A percentile compares a stretch with the other conserved stretches of the same genome.
Evolutionary conservation across 2,888 invertebrate genomes (phyloP).

Genomic region (Ormyrus labotus): DNA sequence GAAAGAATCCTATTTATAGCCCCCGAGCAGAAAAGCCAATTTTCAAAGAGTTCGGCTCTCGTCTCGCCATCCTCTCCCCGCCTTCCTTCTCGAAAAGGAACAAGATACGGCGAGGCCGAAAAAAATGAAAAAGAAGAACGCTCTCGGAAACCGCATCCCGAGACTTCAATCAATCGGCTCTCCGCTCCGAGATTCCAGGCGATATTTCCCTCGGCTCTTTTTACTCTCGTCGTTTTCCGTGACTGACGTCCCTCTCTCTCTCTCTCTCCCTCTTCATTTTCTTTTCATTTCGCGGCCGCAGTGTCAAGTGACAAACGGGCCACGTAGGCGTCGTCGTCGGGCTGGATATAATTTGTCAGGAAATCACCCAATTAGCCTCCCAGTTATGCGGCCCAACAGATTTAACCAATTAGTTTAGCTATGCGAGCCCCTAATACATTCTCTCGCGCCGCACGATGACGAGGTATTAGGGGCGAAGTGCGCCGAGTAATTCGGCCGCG

Average conservation of each 20-base stretch:
- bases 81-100: too few relatives aligned
- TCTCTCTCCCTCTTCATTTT: slow-evolving; percentile 33
- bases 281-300: slow-evolving; percentile 57
- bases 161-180: slow-evolving; percentile 19
- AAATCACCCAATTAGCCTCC: slow-evolving; percentile 76
- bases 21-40: too few relatives aligned
- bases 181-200: slow-evolving; percentile 2
- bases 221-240: slow-evolving; percentile 16
- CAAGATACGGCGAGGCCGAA: too few relatives aligned
- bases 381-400: slow-evolving; percentile 76
- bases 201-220: slow-evolving; percentile 1
- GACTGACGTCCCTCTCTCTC: slow-evolving; percentile 43
- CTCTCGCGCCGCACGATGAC: slow-evolving; percentile 61
- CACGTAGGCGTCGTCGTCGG: slow-evolving; percentile 67
- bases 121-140: slow-evolving; percentile 8
- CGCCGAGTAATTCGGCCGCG: background rate
- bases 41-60: too few relatives aligned
- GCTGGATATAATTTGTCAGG: slow-evolving; percentile 76
- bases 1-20: too few relatives aligned
- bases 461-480: slow-evolving; percentile 31
- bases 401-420: slow-evolving; percentile 76
- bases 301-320: slow-evolving; percentile 76
- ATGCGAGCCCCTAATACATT: slow-evolving; percentile 74
- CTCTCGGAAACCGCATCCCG: background rate
- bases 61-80: too few relatives aligned